These are phyloP conservation scores for Enteromius trimaculatus DNA, from an alignment of 2,797 vertebrate species.

Conservation along the genomic window DNA sequence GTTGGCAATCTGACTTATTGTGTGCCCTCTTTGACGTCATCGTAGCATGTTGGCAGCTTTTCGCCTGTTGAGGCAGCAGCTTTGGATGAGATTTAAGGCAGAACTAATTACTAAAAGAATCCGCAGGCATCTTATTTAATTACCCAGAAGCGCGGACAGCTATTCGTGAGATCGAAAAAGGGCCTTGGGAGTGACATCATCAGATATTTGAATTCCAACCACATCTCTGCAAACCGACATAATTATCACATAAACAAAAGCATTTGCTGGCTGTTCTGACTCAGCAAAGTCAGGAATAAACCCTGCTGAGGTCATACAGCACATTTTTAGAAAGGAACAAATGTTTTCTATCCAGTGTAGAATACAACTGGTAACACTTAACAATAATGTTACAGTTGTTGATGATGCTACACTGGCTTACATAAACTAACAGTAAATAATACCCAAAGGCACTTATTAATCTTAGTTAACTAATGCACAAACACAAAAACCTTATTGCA, in stretches of 20 bases:
- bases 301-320: slow-evolving; percentile 17
- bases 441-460: background rate
- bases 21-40: background rate
- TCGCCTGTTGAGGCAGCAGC: slow-evolving; percentile 6
- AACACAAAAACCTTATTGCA: background rate
- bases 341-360: background rate
- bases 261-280: slow-evolving; percentile 16
- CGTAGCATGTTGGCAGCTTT: background rate
- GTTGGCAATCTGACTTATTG: background rate
- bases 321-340: background rate
- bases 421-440: background rate
- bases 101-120: slow-evolving; percentile 35
- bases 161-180: slow-evolving; percentile 9
- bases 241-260: slow-evolving; percentile 45
- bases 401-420: background rate
- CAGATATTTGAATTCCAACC: slow-evolving; percentile 36
- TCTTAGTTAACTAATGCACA: background rate
- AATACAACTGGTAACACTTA: background rate
- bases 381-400: background rate
- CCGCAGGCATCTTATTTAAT: slow-evolving; percentile 28
- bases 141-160: slow-evolving; percentile 20
- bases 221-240: slow-evolving; percentile 10
- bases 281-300: slow-evolving; percentile 35
- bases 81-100: slow-evolving; percentile 28
- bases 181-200: slow-evolving; percentile 30